These are phyloP conservation scores for Dolichotis patagonum DNA, from an alignment of 2,113 vertebrate genomes.

Conservation along the genomic window DNA sequence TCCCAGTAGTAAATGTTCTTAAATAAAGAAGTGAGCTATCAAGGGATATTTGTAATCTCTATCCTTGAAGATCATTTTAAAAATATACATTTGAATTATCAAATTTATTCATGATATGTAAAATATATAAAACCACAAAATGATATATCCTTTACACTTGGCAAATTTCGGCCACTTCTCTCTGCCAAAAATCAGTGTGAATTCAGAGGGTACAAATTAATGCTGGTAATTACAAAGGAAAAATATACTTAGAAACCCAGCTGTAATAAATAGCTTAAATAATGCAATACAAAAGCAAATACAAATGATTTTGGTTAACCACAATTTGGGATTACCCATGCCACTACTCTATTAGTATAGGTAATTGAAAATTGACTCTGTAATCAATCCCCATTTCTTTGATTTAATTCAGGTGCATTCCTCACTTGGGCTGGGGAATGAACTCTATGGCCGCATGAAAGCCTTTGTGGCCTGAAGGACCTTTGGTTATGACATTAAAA, in stretches of 20 bases:
- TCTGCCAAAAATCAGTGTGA: conserved; percentile 57
- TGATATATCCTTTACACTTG: neutral
- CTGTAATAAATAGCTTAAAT: conserved; percentile 71
- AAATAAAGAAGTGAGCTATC: conserved; percentile 46
- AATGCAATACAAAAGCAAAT: conserved; percentile 74
- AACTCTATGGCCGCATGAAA: neutral
- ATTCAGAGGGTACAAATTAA: conserved; percentile 53
- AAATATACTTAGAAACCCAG: conserved; percentile 56
- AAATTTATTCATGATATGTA: conserved; percentile 49
- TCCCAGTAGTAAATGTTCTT: conserved; percentile 64
- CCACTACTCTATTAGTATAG: conserved; percentile 73
- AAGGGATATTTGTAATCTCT: conserved; percentile 52
- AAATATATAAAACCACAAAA: conserved; percentile 29
- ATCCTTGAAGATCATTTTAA: conserved; percentile 34
- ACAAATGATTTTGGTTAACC: conserved; percentile 76
- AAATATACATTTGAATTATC: conserved; percentile 45
- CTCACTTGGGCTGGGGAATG: conserved; percentile 6
- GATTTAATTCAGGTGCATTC: conserved; percentile 69
- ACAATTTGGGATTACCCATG: conserved; percentile 75
- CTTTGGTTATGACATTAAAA: conserved; percentile 66
- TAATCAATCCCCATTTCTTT: conserved; percentile 78
- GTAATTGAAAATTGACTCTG: conserved; percentile 82
- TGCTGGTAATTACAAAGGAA: conserved; percentile 60
- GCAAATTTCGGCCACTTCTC: neutral
- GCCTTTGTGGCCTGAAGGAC: conserved; percentile 30